These are phyloP conservation scores for Paratrypauchen microcephalus DNA, from an alignment of 2,797 vertebrate genomes.

Conservation along the genomic window DNA sequence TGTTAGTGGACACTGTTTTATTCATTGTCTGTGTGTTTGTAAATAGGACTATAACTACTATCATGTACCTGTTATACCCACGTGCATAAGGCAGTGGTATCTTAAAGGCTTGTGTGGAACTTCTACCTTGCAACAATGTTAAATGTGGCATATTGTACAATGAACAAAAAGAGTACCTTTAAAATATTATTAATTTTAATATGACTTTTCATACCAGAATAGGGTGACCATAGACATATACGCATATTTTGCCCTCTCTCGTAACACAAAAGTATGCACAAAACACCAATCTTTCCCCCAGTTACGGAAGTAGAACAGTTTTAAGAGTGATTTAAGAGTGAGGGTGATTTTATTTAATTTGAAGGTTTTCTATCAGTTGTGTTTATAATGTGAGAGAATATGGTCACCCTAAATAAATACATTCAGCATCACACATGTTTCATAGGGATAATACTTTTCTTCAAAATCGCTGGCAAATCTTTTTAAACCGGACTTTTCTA, in stretches of 20 bases:
- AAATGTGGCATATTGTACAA: constrained; percentile 73
- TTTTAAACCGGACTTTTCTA: constrained; percentile 72
- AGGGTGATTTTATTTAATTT: neutral
- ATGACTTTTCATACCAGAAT: constrained; percentile 36
- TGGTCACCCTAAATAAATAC: constrained; percentile 24
- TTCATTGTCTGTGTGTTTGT: constrained; percentile 96
- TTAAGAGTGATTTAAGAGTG: too few relatives aligned
- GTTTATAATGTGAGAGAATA: neutral
- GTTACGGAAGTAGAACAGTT: neutral
- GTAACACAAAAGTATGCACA: neutral
- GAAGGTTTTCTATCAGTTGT: neutral
- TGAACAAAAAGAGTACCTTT: constrained; percentile 75
- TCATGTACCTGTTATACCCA: constrained; percentile 93
- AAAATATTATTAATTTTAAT: constrained; percentile 65
- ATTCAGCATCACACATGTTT: constrained; percentile 55
- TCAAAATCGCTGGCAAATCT: constrained; percentile 60
- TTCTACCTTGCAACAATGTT: constrained; percentile 72
- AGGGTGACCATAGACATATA: neutral
- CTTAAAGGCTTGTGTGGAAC: constrained; percentile 54
- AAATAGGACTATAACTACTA: constrained; percentile 97
- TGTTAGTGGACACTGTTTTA: constrained; percentile 93
- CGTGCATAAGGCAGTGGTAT: constrained; percentile 84
- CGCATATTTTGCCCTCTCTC: neutral
- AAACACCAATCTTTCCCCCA: neutral
- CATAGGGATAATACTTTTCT: constrained; percentile 46